These are phyloP conservation scores for Trichopoda pennipes DNA, from an alignment of 2,888 invertebrate genomes.

Conservation along the genomic window DNA sequence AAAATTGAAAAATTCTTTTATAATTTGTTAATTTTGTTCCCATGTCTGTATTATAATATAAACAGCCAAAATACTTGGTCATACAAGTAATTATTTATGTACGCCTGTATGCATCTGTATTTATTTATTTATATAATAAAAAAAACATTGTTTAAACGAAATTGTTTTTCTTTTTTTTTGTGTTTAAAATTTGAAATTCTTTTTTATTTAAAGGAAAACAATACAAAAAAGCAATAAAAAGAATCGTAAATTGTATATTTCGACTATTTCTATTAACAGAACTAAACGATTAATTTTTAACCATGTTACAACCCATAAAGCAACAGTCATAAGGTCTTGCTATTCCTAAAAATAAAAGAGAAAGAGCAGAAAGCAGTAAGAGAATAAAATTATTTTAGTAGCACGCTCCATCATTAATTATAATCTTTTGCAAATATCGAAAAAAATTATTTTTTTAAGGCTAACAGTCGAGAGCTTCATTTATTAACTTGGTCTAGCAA, in stretches of 20 bases:
- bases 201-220: too few relatives aligned
- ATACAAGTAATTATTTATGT: too few relatives aligned
- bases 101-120: too few relatives aligned
- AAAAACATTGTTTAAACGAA: too few relatives aligned
- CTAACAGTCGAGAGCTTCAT: slow-evolving; percentile 27
- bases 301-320: slow-evolving; percentile 6
- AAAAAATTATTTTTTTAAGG: slow-evolving; percentile 7
- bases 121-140: too few relatives aligned
- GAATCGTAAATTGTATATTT: not conserved
- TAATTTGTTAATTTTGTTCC: too few relatives aligned
- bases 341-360: slow-evolving; percentile 34
- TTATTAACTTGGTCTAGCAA: slow-evolving; percentile 27
- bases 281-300: slow-evolving; percentile 9
- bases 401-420: slow-evolving; percentile 19
- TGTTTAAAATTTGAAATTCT: too few relatives aligned
- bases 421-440: slow-evolving; percentile 46
- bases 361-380: slow-evolving; percentile 24
- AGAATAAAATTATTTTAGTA: slow-evolving; percentile 32
- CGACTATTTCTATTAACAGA: slow-evolving; percentile 4
- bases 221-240: too few relatives aligned
- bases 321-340: slow-evolving; percentile 30
- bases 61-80: too few relatives aligned
- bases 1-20: too few relatives aligned
- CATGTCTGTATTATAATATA: too few relatives aligned
- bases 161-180: too few relatives aligned